Percentiles rank a stretch among this genome's conserved stretches.
Conservation (phyloP, 2,888 invertebrate species). For the Mesorhabditis spiculigera region DNA sequence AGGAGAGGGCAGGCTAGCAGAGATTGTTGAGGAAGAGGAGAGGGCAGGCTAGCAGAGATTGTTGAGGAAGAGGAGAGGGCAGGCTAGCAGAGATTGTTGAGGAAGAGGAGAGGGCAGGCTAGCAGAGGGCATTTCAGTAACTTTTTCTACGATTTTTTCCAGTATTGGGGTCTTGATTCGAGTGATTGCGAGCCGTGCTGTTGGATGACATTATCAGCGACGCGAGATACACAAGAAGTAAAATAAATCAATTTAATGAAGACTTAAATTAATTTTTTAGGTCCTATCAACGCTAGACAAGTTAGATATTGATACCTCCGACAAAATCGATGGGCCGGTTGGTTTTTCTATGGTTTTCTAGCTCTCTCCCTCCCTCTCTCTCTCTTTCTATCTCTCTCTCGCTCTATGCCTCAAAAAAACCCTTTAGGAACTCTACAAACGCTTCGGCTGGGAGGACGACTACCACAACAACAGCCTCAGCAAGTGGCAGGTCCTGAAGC, state of each 20-base stretch:
- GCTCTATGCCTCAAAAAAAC: neutral
- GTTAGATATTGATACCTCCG: constrained; percentile 46
- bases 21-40: too few relatives aligned
- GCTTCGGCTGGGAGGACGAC: constrained; percentile 94
- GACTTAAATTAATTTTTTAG: constrained; percentile 25
- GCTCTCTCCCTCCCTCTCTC: neutral
- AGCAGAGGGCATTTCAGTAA: too few relatives aligned
- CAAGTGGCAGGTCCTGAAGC: constrained; percentile 88
- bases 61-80: too few relatives aligned
- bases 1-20: too few relatives aligned
- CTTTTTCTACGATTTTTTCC: constrained; percentile 16
- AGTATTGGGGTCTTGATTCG: constrained; percentile 88
- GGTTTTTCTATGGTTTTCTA: constrained; percentile 19
- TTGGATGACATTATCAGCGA: constrained; percentile 74
- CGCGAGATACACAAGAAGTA: constrained; percentile 76
- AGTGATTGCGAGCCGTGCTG: constrained; percentile 92
- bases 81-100: too few relatives aligned
- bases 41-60: too few relatives aligned
- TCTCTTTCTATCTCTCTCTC: too few relatives aligned
- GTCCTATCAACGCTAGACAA: constrained; percentile 55
- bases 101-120: too few relatives aligned
- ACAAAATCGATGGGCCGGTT: constrained; percentile 45
- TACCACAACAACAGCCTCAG: constrained; percentile 76
- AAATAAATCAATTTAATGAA: neutral
- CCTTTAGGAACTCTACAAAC: constrained; percentile 65